These are phyloP conservation scores for Labeo calbasu DNA, from an alignment of 2,797 vertebrate species.

Conservation along the genomic window DNA sequence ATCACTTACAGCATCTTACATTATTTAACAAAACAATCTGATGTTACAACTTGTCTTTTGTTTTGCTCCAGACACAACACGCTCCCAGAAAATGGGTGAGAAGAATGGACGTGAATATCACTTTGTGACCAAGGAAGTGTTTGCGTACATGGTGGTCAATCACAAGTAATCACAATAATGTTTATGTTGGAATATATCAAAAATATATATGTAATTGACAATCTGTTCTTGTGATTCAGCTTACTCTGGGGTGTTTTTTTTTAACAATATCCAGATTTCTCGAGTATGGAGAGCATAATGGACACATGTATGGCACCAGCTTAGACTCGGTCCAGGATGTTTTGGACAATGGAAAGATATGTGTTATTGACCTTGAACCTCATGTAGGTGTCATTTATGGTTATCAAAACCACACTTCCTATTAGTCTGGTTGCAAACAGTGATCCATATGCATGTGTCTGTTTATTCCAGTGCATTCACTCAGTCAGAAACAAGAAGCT, in stretches of 20 bases:
- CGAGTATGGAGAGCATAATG: constrained; percentile 85
- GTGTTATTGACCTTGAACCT: constrained; percentile 87
- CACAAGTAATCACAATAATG: constrained; percentile 80
- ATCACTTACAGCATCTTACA: neutral
- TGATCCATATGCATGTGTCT: neutral
- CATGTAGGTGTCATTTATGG: constrained; percentile 77
- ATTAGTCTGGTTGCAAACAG: neutral
- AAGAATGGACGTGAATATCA: constrained; percentile 88
- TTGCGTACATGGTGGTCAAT: constrained; percentile 89
- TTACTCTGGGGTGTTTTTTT: neutral
- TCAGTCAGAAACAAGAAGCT: constrained; percentile 81
- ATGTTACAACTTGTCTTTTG: neutral
- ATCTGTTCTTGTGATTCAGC: neutral
- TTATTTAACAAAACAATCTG: neutral
- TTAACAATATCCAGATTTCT: constrained; percentile 80
- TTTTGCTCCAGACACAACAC: constrained; percentile 83
- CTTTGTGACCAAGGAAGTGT: constrained; percentile 88
- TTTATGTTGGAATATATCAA: neutral
- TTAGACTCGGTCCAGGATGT: constrained; percentile 82
- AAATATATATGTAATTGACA: neutral
- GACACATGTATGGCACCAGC: constrained; percentile 89
- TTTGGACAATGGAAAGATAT: constrained; percentile 83
- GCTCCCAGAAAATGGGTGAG: constrained; percentile 86
- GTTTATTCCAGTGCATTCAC: constrained; percentile 78
- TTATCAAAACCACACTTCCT: neutral